These are phyloP conservation scores for Macropus fuliginosus DNA, from an alignment of 2,797 vertebrate genomes.

Conservation along the genomic window DNA sequence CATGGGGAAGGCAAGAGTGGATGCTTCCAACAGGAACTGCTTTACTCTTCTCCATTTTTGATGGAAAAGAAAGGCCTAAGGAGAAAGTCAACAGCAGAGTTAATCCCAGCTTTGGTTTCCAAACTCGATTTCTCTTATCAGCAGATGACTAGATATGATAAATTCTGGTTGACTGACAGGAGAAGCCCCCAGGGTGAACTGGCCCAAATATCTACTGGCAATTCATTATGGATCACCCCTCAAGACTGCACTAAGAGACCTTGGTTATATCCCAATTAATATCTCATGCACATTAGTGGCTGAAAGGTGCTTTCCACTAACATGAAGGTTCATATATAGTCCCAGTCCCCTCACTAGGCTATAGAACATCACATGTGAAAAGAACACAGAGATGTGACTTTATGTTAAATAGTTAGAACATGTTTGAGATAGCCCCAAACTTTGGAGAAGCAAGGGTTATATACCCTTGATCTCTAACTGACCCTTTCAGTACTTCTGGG, in stretches of 20 bases:
- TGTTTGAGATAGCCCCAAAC: not conserved
- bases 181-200: not conserved
- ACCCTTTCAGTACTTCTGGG: not conserved
- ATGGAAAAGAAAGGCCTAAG: not conserved
- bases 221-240: conserved; percentile 13
- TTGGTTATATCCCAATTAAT: not conserved
- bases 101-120: not conserved
- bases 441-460: not conserved
- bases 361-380: not conserved
- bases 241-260: conserved; percentile 12
- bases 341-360: not conserved
- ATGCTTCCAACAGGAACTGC: not conserved
- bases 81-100: not conserved
- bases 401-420: not conserved
- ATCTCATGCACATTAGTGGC: not conserved
- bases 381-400: not conserved
- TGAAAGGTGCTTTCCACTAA: not conserved
- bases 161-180: not conserved
- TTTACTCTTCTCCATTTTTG: conserved; percentile 23
- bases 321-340: not conserved
- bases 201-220: not conserved
- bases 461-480: too few species aligned
- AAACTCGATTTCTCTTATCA: conserved; percentile 12
- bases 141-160: not conserved
- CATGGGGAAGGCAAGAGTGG: not conserved